Base-by-base conservation (phyloP, 2,797 vertebrate species). In the Ceyx erithaca region DNA sequence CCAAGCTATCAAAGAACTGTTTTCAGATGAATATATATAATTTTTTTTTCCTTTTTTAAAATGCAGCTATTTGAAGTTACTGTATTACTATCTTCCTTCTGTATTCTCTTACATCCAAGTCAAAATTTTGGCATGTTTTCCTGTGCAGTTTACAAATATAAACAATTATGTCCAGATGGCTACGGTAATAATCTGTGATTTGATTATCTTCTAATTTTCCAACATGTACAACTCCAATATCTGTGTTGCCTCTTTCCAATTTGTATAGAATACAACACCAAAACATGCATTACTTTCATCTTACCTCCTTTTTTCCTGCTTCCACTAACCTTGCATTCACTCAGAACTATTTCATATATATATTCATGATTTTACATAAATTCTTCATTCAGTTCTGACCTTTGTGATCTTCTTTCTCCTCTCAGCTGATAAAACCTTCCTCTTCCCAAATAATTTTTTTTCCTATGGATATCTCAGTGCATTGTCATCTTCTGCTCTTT, bases 131-230 rank as follows among this genome's bases (percentile, higher is more conserved):
- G 37, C 77, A 66, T 1, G 0, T 19, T 57, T 90, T 86, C 52
- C 40, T 59, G 48, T 57, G 52, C 25, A 67, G 85, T 90, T 93
- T 87, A 11, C 66, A 92, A 90, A 86, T 94, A 85, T 15, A 18
- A 79, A 79, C 87, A 84, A 55, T 3, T 37, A 14, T 58, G 49
- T 80, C 75, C 71, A 86, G 64, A 90, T 83, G 63, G 80, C 75
- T 80, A 22, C 46, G 83, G 37, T 1, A 19, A 52, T 86, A 66
- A 79, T 93, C 58, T 84, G 63, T 73, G 63, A 72, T 76, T 40
- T 1, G 13, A 58, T 82, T 26, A 77, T 79, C 21, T 86, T 73
- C 63, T 73, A 92, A 84, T 89, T 89, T 90, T 64, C 79, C 18
- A 79, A 59, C 19, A 37, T 21, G 8, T 31, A 11, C 7, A 3